Conservation (phyloP, 2,888 invertebrate genomes). For the Synergus laeviventris region DNA sequence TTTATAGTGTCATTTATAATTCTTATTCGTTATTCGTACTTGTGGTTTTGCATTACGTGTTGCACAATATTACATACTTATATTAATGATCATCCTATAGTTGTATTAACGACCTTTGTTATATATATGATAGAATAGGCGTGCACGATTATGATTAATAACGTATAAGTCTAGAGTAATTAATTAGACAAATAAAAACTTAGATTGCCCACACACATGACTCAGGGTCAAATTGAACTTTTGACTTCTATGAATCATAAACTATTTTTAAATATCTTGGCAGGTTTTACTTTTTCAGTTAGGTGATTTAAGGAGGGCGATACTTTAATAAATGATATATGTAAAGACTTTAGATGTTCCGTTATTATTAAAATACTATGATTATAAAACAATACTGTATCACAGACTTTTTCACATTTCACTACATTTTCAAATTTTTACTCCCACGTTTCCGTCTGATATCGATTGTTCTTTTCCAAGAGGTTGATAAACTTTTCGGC, state of each 20-base stretch:
- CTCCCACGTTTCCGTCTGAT: constrained; percentile 90
- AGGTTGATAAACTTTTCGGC: constrained; percentile 80
- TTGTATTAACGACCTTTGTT: not conserved
- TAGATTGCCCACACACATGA: no score
- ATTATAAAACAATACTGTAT: constrained; percentile 2
- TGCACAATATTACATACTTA: not conserved
- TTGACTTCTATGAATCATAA: no score
- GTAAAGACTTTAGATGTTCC: not conserved
- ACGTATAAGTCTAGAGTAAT: no score
- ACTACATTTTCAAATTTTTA: constrained; percentile 63
- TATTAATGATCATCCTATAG: not conserved
- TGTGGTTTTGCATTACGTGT: not conserved
- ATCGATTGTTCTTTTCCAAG: constrained; percentile 81
- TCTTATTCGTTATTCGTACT: not conserved
- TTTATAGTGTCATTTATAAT: not conserved
- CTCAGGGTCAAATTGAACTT: no score
- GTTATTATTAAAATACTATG: constrained; percentile 1
- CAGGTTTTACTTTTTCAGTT: no score
- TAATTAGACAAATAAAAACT: no score
- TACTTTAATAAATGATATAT: no score
- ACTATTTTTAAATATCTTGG: no score
- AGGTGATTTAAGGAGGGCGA: no score
- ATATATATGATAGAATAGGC: not conserved
- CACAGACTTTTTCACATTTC: constrained; percentile 21
- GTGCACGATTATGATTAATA: not conserved